These are phyloP conservation scores for Drosophila incognita DNA, from an alignment of 2,888 invertebrate species.

Conservation along the genomic window DNA sequence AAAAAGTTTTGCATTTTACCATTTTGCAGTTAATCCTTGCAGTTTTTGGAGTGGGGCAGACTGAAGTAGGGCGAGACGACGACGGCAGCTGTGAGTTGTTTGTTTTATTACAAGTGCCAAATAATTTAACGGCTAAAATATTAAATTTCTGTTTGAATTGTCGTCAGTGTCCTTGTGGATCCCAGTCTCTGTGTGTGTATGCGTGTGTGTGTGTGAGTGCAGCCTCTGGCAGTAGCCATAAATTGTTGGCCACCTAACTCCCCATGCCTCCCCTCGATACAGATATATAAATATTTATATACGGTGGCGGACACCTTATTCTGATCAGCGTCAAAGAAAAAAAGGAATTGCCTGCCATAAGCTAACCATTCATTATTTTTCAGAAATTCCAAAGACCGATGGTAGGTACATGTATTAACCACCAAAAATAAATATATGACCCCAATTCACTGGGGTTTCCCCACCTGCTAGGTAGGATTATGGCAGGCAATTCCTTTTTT, in stretches of 20 bases:
- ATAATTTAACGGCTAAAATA: constrained; percentile 82
- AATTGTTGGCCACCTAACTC: constrained; percentile 53
- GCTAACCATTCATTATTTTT: too few relatives aligned
- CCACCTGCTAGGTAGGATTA: too few relatives aligned
- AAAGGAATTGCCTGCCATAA: too few relatives aligned
- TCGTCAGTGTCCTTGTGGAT: constrained; percentile 54
- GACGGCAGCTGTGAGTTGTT: constrained; percentile 66
- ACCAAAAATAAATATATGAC: too few relatives aligned
- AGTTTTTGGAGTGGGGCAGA: constrained; percentile 19
- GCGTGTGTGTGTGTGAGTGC: constrained; percentile 18
- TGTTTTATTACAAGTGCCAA: constrained; percentile 81
- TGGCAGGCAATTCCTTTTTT: too few relatives aligned
- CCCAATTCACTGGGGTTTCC: too few relatives aligned
- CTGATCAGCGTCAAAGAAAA: too few relatives aligned
- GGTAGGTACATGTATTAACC: too few relatives aligned
- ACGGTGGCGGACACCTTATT: too few relatives aligned
- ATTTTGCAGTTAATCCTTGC: constrained; percentile 68
- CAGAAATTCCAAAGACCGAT: too few relatives aligned
- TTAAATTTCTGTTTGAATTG: constrained; percentile 81
- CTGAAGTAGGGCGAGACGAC: constrained; percentile 6
- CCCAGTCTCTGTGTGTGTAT: constrained; percentile 5
- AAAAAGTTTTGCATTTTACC: constrained; percentile 78
- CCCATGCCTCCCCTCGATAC: neutral
- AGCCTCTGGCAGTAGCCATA: constrained; percentile 61
- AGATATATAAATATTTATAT: neutral